Base-by-base conservation (phyloP, 2,113 vertebrate species). In the Scolopax mira region DNA sequence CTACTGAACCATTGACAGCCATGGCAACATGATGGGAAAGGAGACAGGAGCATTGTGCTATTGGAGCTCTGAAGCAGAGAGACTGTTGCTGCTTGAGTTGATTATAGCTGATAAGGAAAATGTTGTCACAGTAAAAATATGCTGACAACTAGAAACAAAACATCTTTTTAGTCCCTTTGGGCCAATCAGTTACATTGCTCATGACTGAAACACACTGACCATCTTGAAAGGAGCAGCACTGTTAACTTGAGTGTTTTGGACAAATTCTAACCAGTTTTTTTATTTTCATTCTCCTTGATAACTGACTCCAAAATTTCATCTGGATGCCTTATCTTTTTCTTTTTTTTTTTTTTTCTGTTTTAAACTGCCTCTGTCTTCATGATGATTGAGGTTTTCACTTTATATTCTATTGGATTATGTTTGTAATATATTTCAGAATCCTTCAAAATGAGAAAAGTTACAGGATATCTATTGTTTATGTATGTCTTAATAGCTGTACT, bases 91-190 rank as follows among this genome's bases (percentile, higher is more conserved):
- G 75, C 69, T 70, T 86, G 75, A 88, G 46, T 84, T 93, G 88
- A 88, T 89, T 93, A 93, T 28, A 86, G 60, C 16, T 61, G n/a
- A 28, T 75, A 81, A 75, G 61, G 86, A 91, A 88, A 81, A 27
- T 10, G 24, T 88, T 93, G 86, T 92, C 86, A 94, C 42, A 90
- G 44, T 69, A 82, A 91, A 89, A 91, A 87, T 81, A 87, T 17
- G 28, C 44, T 94, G 94, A 94, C 78, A 97, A 75, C 54, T 70
- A 92, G 80, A 91, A 90, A 89, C 30, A 93, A 89, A 75, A 2
- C 8, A 74, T 81, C 44, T 60, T 80, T 86, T 60, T 27, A 90
- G 35, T 89, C 69, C 73, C 84, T 79, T 57, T 79, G 35, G 73
- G 49, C 27, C 35, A 92, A 72, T 92, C 72, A 86, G 48, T 58